phyloP scores from a whole-genome alignment of 2,113 vertebrate genomes.

The Pao palembangensis region DNA sequence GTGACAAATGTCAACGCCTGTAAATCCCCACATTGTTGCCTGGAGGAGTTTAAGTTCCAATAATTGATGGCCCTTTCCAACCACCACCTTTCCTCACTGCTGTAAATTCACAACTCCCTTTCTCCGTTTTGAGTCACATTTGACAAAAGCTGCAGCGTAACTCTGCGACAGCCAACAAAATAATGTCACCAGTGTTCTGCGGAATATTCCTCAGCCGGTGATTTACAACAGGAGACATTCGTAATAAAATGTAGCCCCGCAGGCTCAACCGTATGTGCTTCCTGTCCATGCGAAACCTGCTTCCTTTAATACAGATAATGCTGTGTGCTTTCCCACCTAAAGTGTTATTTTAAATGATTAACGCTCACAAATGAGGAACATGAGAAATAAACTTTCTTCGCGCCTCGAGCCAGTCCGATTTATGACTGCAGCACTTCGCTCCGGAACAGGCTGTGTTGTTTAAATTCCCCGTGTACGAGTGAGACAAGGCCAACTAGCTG shows the following conservation, averaged over 20 bases:
- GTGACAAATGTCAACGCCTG: slow-evolving; percentile 47
- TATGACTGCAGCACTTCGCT: background rate
- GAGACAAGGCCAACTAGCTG: slow-evolving; percentile 25
- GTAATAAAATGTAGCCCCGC: slow-evolving; percentile 53
- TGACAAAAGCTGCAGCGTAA: slow-evolving; percentile 26
- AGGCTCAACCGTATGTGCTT: slow-evolving; percentile 35
- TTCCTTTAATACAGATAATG: slow-evolving; percentile 58
- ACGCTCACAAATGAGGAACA: slow-evolving; percentile 2
- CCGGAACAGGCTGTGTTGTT: slow-evolving; percentile 25
- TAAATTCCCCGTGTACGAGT: slow-evolving; percentile 3
- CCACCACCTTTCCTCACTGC: slow-evolving; percentile 20
- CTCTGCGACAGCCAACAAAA: slow-evolving; percentile 15
- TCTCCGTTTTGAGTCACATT: slow-evolving; percentile 25
- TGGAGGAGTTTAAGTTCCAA: slow-evolving; percentile 42
- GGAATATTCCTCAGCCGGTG: slow-evolving; percentile 26
- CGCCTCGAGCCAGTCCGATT: background rate
- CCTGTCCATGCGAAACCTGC: slow-evolving; percentile 53
- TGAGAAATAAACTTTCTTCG: background rate
- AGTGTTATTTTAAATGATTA: background rate
- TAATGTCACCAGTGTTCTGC: slow-evolving; percentile 41
- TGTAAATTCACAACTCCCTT: slow-evolving; percentile 1
- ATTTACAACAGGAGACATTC: slow-evolving; percentile 69
- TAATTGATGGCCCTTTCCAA: slow-evolving; percentile 54
- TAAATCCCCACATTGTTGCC: slow-evolving; percentile 66
- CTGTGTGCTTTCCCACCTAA: slow-evolving; percentile 17